A percentile compares a stretch with the other conserved stretches of the same genome.
phyloP scores from a whole-genome alignment of 2,797 vertebrate species.

The Heliangelus exortis region DNA sequence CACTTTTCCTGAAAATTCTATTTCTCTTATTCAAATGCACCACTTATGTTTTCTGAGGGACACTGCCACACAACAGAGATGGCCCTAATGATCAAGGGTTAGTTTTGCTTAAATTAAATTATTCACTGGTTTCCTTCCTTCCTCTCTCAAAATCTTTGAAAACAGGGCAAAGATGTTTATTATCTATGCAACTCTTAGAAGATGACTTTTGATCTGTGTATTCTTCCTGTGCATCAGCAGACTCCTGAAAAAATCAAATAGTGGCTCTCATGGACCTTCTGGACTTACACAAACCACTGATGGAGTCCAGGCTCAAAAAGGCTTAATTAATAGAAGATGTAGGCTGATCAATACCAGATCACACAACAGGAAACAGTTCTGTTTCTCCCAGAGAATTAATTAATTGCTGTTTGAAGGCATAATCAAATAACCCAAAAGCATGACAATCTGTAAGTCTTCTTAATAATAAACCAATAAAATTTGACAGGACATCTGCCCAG shows the following conservation, averaged over 20 bases:
- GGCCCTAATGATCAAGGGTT: background rate
- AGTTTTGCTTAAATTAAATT: background rate
- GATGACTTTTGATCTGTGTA: background rate
- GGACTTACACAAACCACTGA: background rate
- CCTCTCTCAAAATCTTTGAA: background rate
- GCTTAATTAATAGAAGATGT: background rate
- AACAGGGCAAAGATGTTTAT: background rate
- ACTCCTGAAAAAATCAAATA: background rate
- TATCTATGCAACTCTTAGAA: background rate
- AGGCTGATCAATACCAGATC: background rate
- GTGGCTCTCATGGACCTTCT: rapidly evolving
- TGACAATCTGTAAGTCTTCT: rapidly evolving
- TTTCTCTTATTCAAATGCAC: background rate
- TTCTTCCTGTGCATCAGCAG: background rate
- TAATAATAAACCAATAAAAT: background rate
- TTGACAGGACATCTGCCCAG: background rate
- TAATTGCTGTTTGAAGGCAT: background rate
- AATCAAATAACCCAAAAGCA: background rate
- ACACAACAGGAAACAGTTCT: background rate
- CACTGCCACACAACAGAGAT: background rate
- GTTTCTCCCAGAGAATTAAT: background rate
- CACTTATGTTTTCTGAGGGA: background rate
- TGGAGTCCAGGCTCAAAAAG: background rate
- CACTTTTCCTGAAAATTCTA: background rate
- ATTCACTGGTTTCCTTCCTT: background rate